phyloP scores from a whole-genome alignment of 2,113 vertebrate species.

The Mesembrinibis cayennensis region DNA sequence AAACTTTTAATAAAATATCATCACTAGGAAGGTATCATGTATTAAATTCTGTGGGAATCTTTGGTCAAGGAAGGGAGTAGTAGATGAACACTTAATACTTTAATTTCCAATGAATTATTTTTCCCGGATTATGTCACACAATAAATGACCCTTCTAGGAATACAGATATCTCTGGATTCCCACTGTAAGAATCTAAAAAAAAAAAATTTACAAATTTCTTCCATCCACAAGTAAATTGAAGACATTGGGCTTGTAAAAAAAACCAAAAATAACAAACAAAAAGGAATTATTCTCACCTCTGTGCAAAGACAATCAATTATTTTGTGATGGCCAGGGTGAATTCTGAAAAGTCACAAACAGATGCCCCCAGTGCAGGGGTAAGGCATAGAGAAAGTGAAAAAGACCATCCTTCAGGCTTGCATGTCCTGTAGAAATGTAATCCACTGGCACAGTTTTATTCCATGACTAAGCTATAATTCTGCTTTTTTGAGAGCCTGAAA shows the following conservation, averaged over 20 bases:
- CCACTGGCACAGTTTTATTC: background rate
- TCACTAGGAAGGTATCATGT: background rate
- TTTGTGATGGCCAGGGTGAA: background rate
- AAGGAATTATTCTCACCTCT: background rate
- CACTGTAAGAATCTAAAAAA: background rate
- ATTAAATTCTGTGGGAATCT: background rate
- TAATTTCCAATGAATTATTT: background rate
- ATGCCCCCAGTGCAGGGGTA: background rate
- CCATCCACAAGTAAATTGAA: background rate
- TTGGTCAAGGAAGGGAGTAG: background rate
- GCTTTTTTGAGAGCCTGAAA: background rate
- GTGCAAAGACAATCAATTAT: background rate
- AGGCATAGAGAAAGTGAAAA: background rate
- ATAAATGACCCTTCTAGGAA: background rate
- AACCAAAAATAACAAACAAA: background rate
- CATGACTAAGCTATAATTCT: background rate
- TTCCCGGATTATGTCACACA: background rate
- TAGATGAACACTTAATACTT: background rate
- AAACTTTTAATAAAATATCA: background rate
- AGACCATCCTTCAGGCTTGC: background rate
- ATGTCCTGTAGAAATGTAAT: background rate
- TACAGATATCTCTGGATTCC: background rate
- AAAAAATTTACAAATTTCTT: background rate
- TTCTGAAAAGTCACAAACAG: background rate
- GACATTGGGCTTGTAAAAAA: background rate